Evolutionary conservation across 2,113 vertebrate genomes (phyloP), one percentile per base, ranked within the genome.

Genomic region (Anarrhichthys ocellatus): DNA sequence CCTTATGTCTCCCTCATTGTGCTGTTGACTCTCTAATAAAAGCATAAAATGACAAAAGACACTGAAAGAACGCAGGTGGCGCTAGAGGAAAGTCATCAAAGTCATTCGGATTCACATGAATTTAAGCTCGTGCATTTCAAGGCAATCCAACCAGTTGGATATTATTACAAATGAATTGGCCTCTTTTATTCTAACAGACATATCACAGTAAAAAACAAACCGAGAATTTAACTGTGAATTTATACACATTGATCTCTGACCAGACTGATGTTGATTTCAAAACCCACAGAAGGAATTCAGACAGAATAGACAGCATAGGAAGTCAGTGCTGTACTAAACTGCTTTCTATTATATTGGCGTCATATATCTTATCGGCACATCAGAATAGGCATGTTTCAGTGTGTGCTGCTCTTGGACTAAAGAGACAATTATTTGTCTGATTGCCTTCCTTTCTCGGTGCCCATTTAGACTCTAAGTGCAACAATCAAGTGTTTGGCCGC

Each of bases 401-500:
- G 40, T 64, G 5, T 76, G 79, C 73, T 85, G 22, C 13, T 71
- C 59, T 78, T 36, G 50, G 79, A 84, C 58, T 59, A n/a, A 56
- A 73, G 14, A 46, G 44, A 4, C 62, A 76, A 59, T 73, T 10
- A 70, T 83, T 68, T 56, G 79, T 80, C 63, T 68, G 69, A 67
- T 78, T 56, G 63, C 65, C 36, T 50, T 74, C 67, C n/a, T 46
- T 62, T 76, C 46, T 61, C 68, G 32, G 69, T 78, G 36, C 48
- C 62, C 68, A 17, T 69, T 82, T 81, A 56, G 64, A 36, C 54
- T 81, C 68, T 63, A n/a, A 82, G 72, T 13, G 20, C 36, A 79
- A 79, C 73, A 81, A 83, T 65, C 58, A 59, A 75, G 61, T 0
- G 0, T 27, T 73, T 89, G 85, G 90, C 85, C 32, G 56, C 15